Evolutionary conservation across 2,113 vertebrate genomes (phyloP).

Genomic region (Hoplias malabaricus): DNA sequence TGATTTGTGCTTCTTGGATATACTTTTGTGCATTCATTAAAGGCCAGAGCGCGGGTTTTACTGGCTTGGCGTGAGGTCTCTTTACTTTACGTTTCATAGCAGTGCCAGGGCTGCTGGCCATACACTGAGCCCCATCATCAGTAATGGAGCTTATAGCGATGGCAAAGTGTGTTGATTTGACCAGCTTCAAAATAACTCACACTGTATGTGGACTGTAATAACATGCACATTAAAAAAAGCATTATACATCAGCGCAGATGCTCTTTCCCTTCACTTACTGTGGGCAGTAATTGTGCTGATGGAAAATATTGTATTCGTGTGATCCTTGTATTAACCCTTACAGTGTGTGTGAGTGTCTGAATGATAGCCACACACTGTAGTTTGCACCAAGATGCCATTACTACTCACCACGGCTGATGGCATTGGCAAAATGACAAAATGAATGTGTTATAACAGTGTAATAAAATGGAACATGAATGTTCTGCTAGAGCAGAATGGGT

Average conservation of each 20-base stretch:
- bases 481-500: no score
- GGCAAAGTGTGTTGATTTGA: neutral
- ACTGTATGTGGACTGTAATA: neutral
- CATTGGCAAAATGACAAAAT: no score
- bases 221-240: neutral
- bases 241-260: neutral
- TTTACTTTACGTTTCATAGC: neutral
- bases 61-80: neutral
- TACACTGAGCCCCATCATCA: neutral
- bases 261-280: neutral
- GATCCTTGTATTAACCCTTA: neutral
- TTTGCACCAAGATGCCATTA: no score
- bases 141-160: neutral
- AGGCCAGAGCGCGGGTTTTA: constrained; percentile 30
- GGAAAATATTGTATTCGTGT: neutral
- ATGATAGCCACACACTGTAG: no score
- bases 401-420: no score
- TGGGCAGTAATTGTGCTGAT: neutral
- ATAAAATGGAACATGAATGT: no score
- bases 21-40: constrained; percentile 19
- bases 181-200: neutral
- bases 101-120: neutral
- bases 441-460: no score
- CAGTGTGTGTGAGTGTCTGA: no score
- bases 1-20: constrained; percentile 19